Evolutionary conservation across 2,113 vertebrate species (phyloP), one percentile per base, ranked within the genome.

Genomic region (Tautogolabrus adspersus): DNA sequence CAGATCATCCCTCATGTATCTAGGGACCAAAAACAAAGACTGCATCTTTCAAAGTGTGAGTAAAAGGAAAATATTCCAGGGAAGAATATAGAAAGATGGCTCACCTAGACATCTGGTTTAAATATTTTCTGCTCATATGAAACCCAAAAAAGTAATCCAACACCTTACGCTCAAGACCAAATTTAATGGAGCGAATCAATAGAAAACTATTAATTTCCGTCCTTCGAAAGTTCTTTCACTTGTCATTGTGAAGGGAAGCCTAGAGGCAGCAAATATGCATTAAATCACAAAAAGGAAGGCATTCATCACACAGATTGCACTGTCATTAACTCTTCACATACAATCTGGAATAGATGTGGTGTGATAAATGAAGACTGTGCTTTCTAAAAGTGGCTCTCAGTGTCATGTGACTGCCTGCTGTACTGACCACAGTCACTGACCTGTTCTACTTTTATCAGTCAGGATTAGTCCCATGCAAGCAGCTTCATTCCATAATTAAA

Each of bases 391-490:
- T 47, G 74, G 9, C 65, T 51, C 34, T 71, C 60, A 10, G 26
- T 61, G 57, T 83, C 66, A 55, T 34, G 4, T 57, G 62, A 16
- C 23, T 15, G 21, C 18, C 51, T 58, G 57, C 18, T 66, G 49
- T 56, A 15, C 71, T 82, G 76, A 83, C 79, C 79, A 75, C 60
- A 73, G 60, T 66, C 65, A 23, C 65, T 62, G 80, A 70, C 67
- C 71, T 49, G 66, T 60, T 83, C 79, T 79, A 77, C 64, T 73
- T 86, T 77, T 82, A 11, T 78, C 67, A 61, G 19, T 81, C 63
- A 70, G 55, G 58, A 70, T n/a, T 42, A 57, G 58, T 56, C 51
- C 3, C 21, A 64, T 59, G 42, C 21, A 64, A 55, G 42, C 66
- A 82, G 13, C 52, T 46, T 62, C 74, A 77, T 42, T 56, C 42